These are phyloP conservation scores for Artibeus lituratus DNA, from an alignment of 2,797 vertebrate genomes.

Conservation along the genomic window DNA sequence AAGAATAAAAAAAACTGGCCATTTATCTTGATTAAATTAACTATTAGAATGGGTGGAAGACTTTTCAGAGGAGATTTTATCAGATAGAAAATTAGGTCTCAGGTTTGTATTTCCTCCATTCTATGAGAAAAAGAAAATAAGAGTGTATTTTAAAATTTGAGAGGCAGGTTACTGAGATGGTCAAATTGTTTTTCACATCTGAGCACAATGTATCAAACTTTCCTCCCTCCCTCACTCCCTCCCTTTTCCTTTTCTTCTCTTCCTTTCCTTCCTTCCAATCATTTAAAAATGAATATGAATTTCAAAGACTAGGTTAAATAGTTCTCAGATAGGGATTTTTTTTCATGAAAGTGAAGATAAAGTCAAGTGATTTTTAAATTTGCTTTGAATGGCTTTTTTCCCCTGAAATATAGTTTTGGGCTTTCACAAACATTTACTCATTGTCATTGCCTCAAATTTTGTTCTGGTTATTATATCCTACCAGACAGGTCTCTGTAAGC, in stretches of 20 bases:
- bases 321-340: background rate
- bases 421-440: slow-evolving; percentile 70
- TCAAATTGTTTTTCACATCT: background rate
- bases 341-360: slow-evolving; percentile 41
- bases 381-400: slow-evolving; percentile 71
- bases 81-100: background rate
- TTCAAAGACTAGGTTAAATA: slow-evolving; percentile 49
- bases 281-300: slow-evolving; percentile 29
- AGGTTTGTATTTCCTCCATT: slow-evolving; percentile 14
- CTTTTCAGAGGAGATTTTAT: slow-evolving; percentile 1
- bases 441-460: slow-evolving; percentile 76
- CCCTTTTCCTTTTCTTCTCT: background rate
- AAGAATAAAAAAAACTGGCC: background rate
- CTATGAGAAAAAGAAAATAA: background rate
- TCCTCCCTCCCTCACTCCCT: background rate
- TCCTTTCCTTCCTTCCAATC: background rate
- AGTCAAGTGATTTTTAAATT: slow-evolving; percentile 73
- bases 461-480: slow-evolving; percentile 74
- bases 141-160: background rate
- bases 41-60: background rate
- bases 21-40: slow-evolving; percentile 42
- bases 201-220: background rate
- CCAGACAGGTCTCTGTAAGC: slow-evolving; percentile 69
- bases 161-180: background rate
- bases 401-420: slow-evolving; percentile 53